These are phyloP conservation scores for Ethmia dodecea DNA, from an alignment of 2,888 invertebrate species.

Conservation along the genomic window DNA sequence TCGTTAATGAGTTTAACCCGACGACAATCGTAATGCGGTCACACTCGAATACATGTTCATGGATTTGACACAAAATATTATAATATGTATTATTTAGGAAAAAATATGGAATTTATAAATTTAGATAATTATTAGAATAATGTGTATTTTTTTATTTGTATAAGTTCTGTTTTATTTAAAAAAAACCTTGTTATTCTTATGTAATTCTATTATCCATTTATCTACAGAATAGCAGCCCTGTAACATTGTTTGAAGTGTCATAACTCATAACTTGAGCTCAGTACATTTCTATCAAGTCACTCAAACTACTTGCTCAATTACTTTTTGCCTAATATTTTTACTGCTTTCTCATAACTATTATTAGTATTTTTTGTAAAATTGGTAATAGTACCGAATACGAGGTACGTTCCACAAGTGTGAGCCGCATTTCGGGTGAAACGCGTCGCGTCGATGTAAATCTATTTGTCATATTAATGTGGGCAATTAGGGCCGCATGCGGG, in stretches of 20 bases:
- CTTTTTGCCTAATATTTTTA: too few relatives aligned
- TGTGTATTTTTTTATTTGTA: neutral
- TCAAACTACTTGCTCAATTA: too few relatives aligned
- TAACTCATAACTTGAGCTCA: too few relatives aligned
- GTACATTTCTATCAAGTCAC: too few relatives aligned
- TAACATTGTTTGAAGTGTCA: too few relatives aligned
- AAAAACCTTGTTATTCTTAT: neutral
- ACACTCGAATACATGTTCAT: slow-evolving; percentile 18
- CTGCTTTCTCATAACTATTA: too few relatives aligned
- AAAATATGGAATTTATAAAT: neutral
- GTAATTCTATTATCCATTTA: too few relatives aligned
- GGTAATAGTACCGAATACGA: neutral
- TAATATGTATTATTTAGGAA: too few relatives aligned
- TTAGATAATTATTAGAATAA: neutral
- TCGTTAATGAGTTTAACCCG: slow-evolving; percentile 46
- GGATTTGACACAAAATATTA: too few relatives aligned
- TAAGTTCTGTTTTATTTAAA: neutral
- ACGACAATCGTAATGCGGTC: slow-evolving; percentile 29
- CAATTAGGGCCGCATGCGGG: slow-evolving; percentile 69
- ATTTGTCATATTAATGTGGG: slow-evolving; percentile 73
- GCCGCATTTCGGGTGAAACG: slow-evolving; percentile 15
- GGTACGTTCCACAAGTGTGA: neutral
- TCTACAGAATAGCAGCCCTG: too few relatives aligned
- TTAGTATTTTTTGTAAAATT: neutral
- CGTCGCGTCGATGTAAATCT: slow-evolving; percentile 56